Conservation (phyloP, 2,888 invertebrate genomes). For the Brachyptera putata region DNA sequence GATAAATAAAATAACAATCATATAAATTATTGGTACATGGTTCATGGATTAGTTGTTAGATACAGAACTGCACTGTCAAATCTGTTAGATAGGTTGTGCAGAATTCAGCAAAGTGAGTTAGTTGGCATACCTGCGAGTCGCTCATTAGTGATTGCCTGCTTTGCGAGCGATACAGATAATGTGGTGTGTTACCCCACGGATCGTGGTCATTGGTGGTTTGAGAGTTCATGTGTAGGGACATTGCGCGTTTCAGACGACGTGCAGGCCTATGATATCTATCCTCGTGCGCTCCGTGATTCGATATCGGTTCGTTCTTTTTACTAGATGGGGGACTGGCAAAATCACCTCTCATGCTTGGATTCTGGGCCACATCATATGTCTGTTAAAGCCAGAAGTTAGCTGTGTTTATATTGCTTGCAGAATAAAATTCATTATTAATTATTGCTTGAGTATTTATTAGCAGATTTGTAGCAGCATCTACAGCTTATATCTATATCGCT, state of each 20-base stretch:
- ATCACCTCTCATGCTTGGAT: constrained; percentile 12
- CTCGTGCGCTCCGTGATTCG: background rate
- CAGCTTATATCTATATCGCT: too few relatives aligned
- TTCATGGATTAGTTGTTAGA: too few relatives aligned
- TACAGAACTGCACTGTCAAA: too few relatives aligned
- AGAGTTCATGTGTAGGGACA: constrained; percentile 40
- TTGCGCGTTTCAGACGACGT: constrained; percentile 40
- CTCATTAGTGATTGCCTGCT: constrained; percentile 63
- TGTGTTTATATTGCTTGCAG: background rate
- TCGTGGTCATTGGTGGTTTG: constrained; percentile 32
- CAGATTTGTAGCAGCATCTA: too few relatives aligned
- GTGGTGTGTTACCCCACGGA: constrained; percentile 41
- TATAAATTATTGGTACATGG: too few relatives aligned
- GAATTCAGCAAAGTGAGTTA: too few relatives aligned
- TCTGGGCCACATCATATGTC: constrained; percentile 37
- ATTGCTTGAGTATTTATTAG: too few relatives aligned
- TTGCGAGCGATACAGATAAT: constrained; percentile 56
- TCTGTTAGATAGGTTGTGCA: too few relatives aligned
- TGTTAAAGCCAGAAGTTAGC: constrained; percentile 33
- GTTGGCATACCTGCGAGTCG: constrained; percentile 55
- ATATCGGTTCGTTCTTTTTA: constrained; percentile 19
- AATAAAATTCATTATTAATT: background rate
- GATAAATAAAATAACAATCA: too few relatives aligned
- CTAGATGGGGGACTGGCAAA: constrained; percentile 20
- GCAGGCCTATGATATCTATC: constrained; percentile 29